phyloP scores from a whole-genome alignment of 2,888 invertebrate genomes.

The Nineta flava region DNA sequence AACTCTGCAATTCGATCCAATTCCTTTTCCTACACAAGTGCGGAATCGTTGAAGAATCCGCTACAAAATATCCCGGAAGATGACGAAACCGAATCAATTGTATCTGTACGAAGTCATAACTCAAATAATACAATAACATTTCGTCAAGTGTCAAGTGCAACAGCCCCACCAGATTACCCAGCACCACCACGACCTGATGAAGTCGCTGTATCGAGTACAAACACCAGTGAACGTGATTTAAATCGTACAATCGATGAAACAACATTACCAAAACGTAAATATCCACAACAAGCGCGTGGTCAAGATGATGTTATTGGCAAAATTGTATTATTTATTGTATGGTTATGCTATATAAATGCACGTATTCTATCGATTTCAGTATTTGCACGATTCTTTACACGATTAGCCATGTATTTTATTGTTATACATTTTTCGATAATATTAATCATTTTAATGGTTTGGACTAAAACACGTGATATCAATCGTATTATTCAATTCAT shows the following conservation, averaged over 20 bases:
- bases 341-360: slow-evolving; percentile 59
- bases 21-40: not conserved
- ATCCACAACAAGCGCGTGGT: slow-evolving; percentile 40
- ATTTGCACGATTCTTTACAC: slow-evolving; percentile 50
- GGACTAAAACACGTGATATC: slow-evolving; percentile 40
- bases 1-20: not conserved
- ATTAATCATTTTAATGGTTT: slow-evolving; percentile 44
- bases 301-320: slow-evolving; percentile 59
- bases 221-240: not conserved
- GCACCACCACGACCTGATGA: not conserved
- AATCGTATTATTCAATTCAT: slow-evolving; percentile 42
- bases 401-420: slow-evolving; percentile 40
- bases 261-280: slow-evolving; percentile 4
- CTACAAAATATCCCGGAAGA: not conserved
- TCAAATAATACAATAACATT: not conserved
- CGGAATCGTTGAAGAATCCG: not conserved
- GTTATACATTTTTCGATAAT: slow-evolving; percentile 48
- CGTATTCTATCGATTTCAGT: slow-evolving; percentile 53
- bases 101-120: not conserved
- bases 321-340: slow-evolving; percentile 53
- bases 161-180: slow-evolving; percentile 4
- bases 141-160: not conserved
- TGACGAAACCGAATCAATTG: not conserved
- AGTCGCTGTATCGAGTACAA: not conserved
- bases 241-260: not conserved